Conservation (phyloP, 2,113 vertebrate species). For the Sialia sialis region DNA sequence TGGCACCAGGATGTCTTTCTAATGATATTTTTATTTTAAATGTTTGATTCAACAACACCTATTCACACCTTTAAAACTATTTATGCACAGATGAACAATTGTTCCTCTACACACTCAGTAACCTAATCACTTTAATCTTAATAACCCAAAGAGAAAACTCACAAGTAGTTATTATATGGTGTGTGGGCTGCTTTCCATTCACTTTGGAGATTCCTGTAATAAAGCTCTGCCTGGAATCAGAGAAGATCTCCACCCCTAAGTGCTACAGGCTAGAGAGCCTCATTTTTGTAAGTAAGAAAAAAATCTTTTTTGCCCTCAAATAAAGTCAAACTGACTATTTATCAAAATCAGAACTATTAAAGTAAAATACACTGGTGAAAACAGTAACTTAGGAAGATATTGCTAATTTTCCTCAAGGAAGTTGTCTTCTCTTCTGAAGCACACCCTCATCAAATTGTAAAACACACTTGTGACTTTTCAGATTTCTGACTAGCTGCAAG, state of each 20-base stretch:
- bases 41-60: conserved; percentile 12
- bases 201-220: conserved; percentile 22
- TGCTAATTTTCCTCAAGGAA: background rate
- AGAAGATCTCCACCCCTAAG: background rate
- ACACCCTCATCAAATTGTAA: background rate
- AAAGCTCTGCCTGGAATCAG: background rate
- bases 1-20: background rate
- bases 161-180: background rate
- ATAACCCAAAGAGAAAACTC: conserved; percentile 1
- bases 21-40: conserved; percentile 46
- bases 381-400: background rate
- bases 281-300: background rate
- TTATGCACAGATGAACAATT: conserved; percentile 1
- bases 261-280: background rate
- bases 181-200: background rate
- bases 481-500: background rate
- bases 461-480: background rate
- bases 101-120: background rate
- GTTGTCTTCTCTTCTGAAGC: background rate
- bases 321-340: background rate
- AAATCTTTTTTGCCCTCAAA: background rate
- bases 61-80: background rate
- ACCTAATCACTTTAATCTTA: conserved; percentile 32
- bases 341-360: background rate
- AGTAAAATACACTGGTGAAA: background rate